Evolutionary conservation across 2,113 vertebrate species (phyloP).

Genomic region (Myotis yumanensis): DNA sequence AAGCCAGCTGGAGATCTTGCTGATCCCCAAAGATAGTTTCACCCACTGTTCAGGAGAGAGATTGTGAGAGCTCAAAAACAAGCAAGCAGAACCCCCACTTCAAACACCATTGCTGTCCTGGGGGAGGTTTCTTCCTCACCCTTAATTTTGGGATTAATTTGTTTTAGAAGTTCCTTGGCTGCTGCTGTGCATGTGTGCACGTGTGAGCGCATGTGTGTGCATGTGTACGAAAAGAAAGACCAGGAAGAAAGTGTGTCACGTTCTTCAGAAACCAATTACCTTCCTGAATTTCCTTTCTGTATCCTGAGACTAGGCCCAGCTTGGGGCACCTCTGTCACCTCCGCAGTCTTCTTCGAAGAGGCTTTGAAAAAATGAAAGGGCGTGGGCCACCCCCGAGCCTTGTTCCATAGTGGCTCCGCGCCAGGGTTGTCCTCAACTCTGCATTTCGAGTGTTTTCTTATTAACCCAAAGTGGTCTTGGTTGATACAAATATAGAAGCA

Average conservation of each 20-base stretch:
- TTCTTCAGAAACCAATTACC: background rate
- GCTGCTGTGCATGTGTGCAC: background rate
- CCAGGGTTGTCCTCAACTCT: background rate
- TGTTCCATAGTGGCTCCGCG: background rate
- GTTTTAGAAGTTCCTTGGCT: conserved; percentile 47
- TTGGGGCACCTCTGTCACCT: background rate
- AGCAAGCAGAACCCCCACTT: conserved; percentile 33
- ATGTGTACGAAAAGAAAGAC: background rate
- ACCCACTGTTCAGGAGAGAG: background rate
- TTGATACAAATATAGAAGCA: background rate
- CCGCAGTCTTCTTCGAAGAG: background rate
- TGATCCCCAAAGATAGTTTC: background rate
- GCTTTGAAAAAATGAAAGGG: background rate
- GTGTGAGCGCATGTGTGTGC: background rate
- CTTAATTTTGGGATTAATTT: conserved; percentile 44
- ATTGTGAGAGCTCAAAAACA: background rate
- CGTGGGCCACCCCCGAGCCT: rapidly evolving
- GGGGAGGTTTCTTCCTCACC: conserved; percentile 4
- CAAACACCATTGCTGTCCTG: background rate
- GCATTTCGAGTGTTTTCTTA: background rate
- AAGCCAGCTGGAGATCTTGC: background rate
- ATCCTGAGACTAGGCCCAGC: background rate
- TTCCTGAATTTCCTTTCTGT: background rate
- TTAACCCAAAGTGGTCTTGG: background rate
- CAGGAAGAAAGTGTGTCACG: background rate